Conservation (phyloP, 1,140 invertebrate species). For the Ptiloglossa arizonensis region DNA sequence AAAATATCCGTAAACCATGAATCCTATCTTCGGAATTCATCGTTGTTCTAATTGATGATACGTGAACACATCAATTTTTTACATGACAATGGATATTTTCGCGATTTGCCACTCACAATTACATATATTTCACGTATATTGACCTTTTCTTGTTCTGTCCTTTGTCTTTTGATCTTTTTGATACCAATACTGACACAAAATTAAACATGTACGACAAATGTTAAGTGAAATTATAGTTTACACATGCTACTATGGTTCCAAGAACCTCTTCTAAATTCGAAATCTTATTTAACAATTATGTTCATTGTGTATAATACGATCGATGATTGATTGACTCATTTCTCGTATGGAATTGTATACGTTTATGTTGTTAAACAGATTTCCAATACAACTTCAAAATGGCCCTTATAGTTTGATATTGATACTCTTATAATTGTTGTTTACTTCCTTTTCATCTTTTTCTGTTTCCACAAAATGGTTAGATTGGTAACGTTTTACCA, state of each 20-base stretch:
- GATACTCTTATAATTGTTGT: slow-evolving; percentile 4
- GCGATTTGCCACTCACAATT: background rate
- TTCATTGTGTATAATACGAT: background rate
- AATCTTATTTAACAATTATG: background rate
- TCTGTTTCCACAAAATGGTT: background rate
- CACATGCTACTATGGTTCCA: background rate
- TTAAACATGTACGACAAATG: background rate
- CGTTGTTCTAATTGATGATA: background rate
- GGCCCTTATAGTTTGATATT: background rate
- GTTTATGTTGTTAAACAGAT: background rate
- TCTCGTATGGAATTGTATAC: background rate
- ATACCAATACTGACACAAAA: background rate
- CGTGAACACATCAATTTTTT: background rate
- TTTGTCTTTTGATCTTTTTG: background rate
- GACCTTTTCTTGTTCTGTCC: background rate
- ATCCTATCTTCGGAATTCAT: background rate
- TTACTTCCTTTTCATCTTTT: background rate
- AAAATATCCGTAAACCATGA: background rate
- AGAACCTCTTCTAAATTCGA: background rate
- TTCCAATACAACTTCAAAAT: background rate
- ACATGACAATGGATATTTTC: background rate
- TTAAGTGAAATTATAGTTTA: slow-evolving; percentile 2
- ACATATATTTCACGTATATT: background rate
- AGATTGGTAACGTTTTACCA: background rate
- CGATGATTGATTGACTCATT: background rate